A percentile compares a stretch with the other conserved stretches of the same genome.
phyloP scores from a whole-genome alignment of 2,113 vertebrate species.

The Catharus minimus region DNA sequence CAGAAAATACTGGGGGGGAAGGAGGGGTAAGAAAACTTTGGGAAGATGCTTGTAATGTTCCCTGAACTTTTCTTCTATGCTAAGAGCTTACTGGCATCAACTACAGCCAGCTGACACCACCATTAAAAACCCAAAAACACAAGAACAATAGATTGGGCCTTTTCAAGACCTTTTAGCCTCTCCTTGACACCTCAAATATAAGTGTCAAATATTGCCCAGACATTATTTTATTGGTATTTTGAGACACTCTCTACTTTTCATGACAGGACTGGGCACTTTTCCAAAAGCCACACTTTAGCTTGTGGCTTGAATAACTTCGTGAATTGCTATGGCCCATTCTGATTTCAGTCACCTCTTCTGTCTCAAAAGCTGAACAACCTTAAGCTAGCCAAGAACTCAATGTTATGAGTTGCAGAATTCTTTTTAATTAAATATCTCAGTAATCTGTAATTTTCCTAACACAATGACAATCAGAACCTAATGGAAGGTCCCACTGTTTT shows the following conservation, averaged over 20 bases:
- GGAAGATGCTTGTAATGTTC: background rate
- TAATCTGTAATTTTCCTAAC: background rate
- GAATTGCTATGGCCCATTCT: background rate
- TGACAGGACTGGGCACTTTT: background rate
- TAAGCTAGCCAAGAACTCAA: background rate
- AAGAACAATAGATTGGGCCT: background rate
- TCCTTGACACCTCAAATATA: background rate
- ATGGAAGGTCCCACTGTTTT: background rate
- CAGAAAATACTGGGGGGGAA: background rate
- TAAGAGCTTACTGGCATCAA: background rate
- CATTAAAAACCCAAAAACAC: background rate
- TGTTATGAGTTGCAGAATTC: background rate
- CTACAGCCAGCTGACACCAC: background rate
- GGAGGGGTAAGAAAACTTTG: too few relatives aligned
- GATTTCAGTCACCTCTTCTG: background rate
- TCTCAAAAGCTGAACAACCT: background rate
- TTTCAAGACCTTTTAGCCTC: background rate
- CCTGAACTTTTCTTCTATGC: background rate
- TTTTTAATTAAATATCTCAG: background rate
- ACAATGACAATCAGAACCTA: background rate
- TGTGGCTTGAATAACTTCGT: background rate
- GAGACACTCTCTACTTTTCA: background rate
- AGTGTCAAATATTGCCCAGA: background rate
- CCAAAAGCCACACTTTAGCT: background rate
- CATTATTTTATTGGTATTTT: background rate